Conservation (phyloP, 2,113 vertebrate genomes). For the Pan paniscus region DNA sequence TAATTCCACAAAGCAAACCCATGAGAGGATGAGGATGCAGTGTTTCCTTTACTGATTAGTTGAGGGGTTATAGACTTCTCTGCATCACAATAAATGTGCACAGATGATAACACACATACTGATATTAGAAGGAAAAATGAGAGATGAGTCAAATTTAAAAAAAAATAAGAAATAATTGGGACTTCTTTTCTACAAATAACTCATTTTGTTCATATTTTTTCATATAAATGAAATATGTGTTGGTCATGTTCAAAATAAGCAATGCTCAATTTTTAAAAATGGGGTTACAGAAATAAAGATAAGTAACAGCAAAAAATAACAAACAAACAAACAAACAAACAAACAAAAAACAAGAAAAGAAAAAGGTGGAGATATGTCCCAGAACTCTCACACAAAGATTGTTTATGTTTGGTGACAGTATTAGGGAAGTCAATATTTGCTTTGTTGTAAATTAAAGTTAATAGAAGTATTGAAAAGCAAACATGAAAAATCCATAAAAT, state of each 20-base stretch:
- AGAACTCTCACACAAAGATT: conserved; percentile 40
- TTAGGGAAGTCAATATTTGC: not conserved
- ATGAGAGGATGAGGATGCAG: not conserved
- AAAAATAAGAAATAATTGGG: not conserved
- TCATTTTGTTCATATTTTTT: not conserved
- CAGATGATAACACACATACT: not conserved
- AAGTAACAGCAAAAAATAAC: not conserved
- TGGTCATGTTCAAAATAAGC: not conserved
- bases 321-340: not conserved
- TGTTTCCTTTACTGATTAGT: conserved; percentile 24
- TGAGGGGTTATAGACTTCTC: conserved; percentile 8
- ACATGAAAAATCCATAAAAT: conserved; percentile 72
- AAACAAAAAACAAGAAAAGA: not conserved
- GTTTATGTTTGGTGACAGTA: conserved; percentile 61
- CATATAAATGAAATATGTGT: not conserved
- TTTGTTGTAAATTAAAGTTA: conserved; percentile 67
- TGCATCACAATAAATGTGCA: conserved; percentile 1
- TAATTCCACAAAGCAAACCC: not conserved
- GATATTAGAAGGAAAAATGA: conserved; percentile 30
- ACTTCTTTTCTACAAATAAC: not conserved
- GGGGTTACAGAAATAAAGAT: conserved; percentile 52
- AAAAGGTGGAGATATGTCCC: conserved; percentile 46
- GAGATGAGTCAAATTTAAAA: not conserved
- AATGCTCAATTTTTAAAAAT: conserved; percentile 35
- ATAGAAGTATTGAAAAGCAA: conserved; percentile 30